phyloP scores from a whole-genome alignment of 2,888 invertebrate species.

The Heteromurus nitidus region DNA sequence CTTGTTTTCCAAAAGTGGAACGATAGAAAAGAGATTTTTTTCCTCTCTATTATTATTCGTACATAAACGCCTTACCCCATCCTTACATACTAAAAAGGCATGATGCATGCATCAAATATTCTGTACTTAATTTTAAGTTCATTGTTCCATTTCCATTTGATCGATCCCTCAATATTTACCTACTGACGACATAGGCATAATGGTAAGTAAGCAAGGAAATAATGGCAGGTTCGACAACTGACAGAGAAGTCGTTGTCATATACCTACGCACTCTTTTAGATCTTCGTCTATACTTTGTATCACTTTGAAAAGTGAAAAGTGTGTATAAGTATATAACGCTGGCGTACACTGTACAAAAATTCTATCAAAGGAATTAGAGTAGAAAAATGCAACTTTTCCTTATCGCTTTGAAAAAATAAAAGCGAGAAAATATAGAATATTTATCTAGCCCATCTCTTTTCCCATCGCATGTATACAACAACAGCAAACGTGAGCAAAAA shows the following conservation, averaged over 20 bases:
- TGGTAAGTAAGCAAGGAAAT: constrained; percentile 15
- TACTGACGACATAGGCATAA: constrained; percentile 9
- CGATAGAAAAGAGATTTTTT: background rate
- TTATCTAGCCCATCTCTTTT: too few relatives aligned
- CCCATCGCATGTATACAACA: too few relatives aligned
- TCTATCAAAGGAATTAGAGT: constrained; percentile 22
- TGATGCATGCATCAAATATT: background rate
- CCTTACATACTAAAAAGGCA: background rate
- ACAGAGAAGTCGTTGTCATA: background rate
- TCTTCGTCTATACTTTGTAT: too few relatives aligned
- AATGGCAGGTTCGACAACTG: background rate
- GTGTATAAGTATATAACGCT: background rate
- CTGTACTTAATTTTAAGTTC: constrained; percentile 22
- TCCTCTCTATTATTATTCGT: background rate
- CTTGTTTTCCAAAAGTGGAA: background rate
- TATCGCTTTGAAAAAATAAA: background rate
- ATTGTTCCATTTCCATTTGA: constrained; percentile 24
- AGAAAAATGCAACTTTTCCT: constrained; percentile 16
- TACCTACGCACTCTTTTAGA: background rate
- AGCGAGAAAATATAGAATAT: background rate
- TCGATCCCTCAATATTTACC: constrained; percentile 19
- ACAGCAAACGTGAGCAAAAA: too few relatives aligned
- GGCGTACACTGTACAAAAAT: too few relatives aligned
- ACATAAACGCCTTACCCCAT: background rate
- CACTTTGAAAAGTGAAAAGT: background rate